Evolutionary conservation across 1,140 invertebrate genomes (phyloP).

Genomic region (Ceratosolen solmsi): DNA sequence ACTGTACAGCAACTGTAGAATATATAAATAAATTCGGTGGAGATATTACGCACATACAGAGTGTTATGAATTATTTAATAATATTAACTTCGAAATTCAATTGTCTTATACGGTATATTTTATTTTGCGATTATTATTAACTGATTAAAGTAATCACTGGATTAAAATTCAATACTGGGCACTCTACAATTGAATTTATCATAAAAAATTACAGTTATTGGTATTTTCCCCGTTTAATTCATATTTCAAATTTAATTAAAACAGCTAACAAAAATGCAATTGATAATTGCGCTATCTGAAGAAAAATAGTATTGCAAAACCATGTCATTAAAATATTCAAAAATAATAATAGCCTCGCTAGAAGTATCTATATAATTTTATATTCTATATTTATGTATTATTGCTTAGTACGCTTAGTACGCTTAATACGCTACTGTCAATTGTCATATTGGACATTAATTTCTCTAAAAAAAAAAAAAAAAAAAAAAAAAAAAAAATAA

Average conservation of each 20-base stretch:
- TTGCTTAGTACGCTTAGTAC: too few relatives aligned
- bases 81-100: neutral
- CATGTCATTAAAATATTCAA: too few relatives aligned
- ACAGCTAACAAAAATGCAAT: neutral
- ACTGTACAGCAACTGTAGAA: too few relatives aligned
- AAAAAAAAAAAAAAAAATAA: too few relatives aligned
- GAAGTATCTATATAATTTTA: too few relatives aligned
- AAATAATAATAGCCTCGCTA: neutral
- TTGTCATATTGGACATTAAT: too few relatives aligned
- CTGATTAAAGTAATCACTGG: neutral
- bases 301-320: neutral
- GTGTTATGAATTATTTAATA: neutral
- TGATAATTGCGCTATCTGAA: neutral
- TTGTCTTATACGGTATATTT: neutral
- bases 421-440: too few relatives aligned
- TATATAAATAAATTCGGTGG: too few relatives aligned
- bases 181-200: neutral
- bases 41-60: neutral
- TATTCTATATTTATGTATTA: too few relatives aligned
- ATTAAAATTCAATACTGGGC: neutral
- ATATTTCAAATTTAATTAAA: neutral
- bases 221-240: neutral
- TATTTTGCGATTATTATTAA: neutral
- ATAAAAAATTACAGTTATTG: neutral
- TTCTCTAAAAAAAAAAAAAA: too few relatives aligned